These are phyloP conservation scores for Rhadina sibilatrix DNA, from an alignment of 2,113 vertebrate genomes.

Conservation along the genomic window DNA sequence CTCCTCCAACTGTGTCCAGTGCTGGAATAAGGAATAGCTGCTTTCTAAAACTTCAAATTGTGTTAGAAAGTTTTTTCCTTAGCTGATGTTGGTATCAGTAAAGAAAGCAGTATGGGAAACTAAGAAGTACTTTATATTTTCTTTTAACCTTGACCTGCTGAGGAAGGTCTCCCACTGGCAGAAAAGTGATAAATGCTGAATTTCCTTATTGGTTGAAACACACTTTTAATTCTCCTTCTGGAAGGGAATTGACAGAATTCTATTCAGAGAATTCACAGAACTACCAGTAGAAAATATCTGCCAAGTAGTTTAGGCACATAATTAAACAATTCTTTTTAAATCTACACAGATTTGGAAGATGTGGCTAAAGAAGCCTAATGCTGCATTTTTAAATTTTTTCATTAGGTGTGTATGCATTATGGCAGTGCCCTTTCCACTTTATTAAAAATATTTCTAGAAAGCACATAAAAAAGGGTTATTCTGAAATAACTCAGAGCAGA, in stretches of 20 bases:
- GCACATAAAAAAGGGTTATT: not conserved
- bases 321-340: slow-evolving; percentile 1
- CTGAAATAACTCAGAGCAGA: not conserved
- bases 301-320: not conserved
- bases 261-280: not conserved
- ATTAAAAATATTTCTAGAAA: not conserved
- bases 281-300: not conserved
- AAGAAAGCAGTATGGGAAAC: not conserved
- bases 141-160: not conserved
- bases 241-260: not conserved
- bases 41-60: not conserved
- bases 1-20: not conserved
- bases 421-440: not conserved
- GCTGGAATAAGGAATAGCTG: not conserved
- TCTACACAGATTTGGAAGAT: not conserved
- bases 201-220: not conserved
- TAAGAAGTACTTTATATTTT: not conserved
- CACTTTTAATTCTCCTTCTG: not conserved
- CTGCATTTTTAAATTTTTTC: not conserved
- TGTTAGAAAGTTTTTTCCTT: not conserved
- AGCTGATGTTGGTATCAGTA: not conserved
- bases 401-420: not conserved
- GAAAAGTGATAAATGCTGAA: not conserved
- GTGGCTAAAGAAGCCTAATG: not conserved
- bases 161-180: not conserved